Base-by-base conservation (phyloP, 2,113 vertebrate genomes). In the Mesocricetus auratus region DNA sequence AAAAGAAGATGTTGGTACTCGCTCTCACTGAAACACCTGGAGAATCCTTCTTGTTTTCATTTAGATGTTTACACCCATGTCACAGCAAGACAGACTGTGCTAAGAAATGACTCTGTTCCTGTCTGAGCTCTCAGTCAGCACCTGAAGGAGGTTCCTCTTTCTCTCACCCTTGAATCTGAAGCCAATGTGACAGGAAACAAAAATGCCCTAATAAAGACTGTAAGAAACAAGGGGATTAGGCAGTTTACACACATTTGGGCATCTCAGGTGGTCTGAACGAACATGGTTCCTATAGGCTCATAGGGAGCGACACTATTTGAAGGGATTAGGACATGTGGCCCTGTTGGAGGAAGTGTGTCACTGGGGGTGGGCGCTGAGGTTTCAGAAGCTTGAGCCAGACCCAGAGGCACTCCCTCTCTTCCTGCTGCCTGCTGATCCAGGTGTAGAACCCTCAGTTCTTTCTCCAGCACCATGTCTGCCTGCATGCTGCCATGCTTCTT, bases 21-120 rank as follows among this genome's bases (percentile, higher is more conserved):
- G 0, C 53, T 68, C 3, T 26, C 21, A 2, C 1, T 21, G 11
- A 39, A n/a, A 86, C 0, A 0, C 3, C 21, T 12, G 1, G 0
- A 56, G 56, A 92, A 77, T 3, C 26, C 39, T 53, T 10, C 1
- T 31, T 50, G 6, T 8, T 77, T 74, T 33, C 17, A 24, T 29
- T 19, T 10, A 74, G 21, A 90, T 0, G 39, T 88, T 62, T 4
- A 53, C 2, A 31, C 3, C 36, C 24, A 15, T 26, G 45, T 17
- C 69, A 7, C 4, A 5, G 11, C 7, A 16, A 93, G 78, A 21
- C 2, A 22, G 71, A 56, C 2, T 4, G 21, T 11, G 42, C 42
- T 47, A 1, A 58, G 22, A 8, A 75, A 22, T 10, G 26, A 3
- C 1, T 1, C 12, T 45, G 19, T 7, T 66, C 74, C 42, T 21